phyloP scores from a whole-genome alignment of 2,888 invertebrate species.

The Cephus spinipes region DNA sequence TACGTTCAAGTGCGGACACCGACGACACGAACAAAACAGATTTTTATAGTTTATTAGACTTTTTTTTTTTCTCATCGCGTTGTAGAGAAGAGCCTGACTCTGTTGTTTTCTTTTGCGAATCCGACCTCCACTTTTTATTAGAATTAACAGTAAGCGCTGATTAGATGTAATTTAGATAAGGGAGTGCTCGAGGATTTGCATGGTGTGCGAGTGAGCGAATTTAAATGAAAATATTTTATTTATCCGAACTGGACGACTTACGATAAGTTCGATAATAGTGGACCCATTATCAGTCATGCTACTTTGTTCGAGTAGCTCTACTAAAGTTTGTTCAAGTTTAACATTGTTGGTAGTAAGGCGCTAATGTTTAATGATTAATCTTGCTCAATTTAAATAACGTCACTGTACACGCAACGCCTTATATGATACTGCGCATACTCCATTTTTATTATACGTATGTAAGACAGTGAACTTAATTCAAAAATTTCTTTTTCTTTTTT shows the following conservation, averaged over 20 bases:
- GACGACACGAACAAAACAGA: neutral
- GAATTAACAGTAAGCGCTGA: slow-evolving; percentile 9
- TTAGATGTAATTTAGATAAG: slow-evolving; percentile 14
- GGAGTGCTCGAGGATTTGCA: slow-evolving; percentile 3
- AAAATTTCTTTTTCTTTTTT: neutral
- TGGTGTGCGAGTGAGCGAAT: neutral
- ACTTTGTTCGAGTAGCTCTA: neutral
- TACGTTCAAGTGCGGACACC: neutral
- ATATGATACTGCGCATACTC: neutral
- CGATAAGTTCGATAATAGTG: neutral
- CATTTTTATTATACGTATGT: neutral
- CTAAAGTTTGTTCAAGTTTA: neutral
- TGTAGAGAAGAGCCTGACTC: slow-evolving; percentile 12
- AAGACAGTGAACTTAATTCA: neutral
- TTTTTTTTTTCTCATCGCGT: slow-evolving; percentile 10
- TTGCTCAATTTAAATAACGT: neutral
- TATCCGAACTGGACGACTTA: neutral
- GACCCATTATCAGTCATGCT: neutral
- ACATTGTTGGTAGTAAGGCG: neutral
- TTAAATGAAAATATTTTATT: neutral
- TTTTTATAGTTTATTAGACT: slow-evolving; percentile 7
- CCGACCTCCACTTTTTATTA: slow-evolving; percentile 4
- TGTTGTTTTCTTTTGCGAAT: slow-evolving; percentile 11
- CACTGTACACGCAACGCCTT: neutral
- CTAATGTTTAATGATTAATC: neutral